Evolutionary conservation across 2,888 invertebrate genomes (phyloP).

Genomic region (Lasius platythorax): DNA sequence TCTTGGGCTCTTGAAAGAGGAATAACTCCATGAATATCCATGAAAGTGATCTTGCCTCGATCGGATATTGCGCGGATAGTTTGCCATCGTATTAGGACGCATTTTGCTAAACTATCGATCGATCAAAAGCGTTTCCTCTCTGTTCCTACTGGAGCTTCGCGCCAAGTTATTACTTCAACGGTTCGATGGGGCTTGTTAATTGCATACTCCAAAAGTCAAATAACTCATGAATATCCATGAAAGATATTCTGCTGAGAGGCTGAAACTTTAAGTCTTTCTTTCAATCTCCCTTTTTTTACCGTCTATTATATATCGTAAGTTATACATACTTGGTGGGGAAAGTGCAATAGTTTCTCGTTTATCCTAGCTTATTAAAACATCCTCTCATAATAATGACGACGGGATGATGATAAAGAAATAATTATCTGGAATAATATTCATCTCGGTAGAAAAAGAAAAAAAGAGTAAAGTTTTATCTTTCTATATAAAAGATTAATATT

Average conservation of each 20-base stretch:
- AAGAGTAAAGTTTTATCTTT: neutral
- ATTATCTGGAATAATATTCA: neutral
- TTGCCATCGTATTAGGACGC: constrained; percentile 45
- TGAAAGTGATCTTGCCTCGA: constrained; percentile 43
- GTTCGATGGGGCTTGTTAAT: constrained; percentile 51
- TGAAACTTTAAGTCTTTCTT: constrained; percentile 35
- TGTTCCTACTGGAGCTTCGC: constrained; percentile 1
- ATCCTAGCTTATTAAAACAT: constrained; percentile 16
- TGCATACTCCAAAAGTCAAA: constrained; percentile 52
- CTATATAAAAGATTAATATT: constrained; percentile 3
- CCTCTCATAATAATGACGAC: neutral
- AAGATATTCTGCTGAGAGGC: constrained; percentile 28
- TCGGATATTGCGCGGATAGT: constrained; percentile 49
- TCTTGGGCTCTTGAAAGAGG: constrained; percentile 5
- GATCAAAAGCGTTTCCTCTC: constrained; percentile 13
- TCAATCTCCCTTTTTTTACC: constrained; percentile 24
- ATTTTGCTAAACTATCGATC: constrained; percentile 56
- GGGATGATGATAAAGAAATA: neutral
- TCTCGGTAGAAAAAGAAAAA: too few species aligned
- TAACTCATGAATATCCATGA: constrained; percentile 54
- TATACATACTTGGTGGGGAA: constrained; percentile 8
- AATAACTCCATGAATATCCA: constrained; percentile 48
- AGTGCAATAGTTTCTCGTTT: constrained; percentile 16
- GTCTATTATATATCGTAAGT: constrained; percentile 23
- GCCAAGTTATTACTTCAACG: constrained; percentile 43